Percentiles rank a stretch among this genome's conserved stretches.
phyloP scores from a whole-genome alignment of 2,113 vertebrate species.

The Silurus glanis region DNA sequence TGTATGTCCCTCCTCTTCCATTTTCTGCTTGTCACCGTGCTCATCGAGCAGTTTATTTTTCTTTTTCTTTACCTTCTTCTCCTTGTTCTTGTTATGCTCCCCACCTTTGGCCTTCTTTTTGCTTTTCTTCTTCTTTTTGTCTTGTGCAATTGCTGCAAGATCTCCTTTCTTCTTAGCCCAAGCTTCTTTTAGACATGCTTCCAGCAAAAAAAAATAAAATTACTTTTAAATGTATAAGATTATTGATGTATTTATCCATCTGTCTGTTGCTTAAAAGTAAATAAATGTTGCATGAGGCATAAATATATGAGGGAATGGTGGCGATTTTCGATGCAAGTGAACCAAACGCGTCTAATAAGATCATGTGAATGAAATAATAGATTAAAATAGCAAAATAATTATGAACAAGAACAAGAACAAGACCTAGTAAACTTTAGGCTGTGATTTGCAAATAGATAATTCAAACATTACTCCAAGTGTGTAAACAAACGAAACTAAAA shows the following conservation, averaged over 20 bases:
- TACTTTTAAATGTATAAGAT: background rate
- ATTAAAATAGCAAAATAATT: too few relatives aligned
- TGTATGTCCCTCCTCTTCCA: constrained; percentile 8
- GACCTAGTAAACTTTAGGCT: too few relatives aligned
- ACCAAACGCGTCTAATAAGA: background rate
- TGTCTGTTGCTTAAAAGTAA: background rate
- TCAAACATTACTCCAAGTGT: too few relatives aligned
- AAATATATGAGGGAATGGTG: background rate
- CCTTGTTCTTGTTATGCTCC: constrained; percentile 66
- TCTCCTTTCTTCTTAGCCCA: constrained; percentile 87
- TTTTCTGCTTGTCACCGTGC: constrained; percentile 50
- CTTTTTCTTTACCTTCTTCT: constrained; percentile 65
- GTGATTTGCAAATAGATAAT: too few relatives aligned
- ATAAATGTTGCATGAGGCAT: background rate
- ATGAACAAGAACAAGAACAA: too few relatives aligned
- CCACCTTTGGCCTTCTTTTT: constrained; percentile 64
- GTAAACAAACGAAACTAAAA: too few relatives aligned
- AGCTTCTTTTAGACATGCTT: constrained; percentile 62
- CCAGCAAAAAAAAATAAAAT: constrained; percentile 15
- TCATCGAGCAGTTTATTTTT: constrained; percentile 56
- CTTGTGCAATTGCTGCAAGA: constrained; percentile 69
- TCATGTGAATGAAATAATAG: background rate
- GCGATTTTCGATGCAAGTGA: background rate
- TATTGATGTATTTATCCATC: too few relatives aligned
- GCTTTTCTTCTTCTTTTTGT: constrained; percentile 74